Conservation (phyloP, 2,797 vertebrate genomes). For the Spatula versicolor region DNA sequence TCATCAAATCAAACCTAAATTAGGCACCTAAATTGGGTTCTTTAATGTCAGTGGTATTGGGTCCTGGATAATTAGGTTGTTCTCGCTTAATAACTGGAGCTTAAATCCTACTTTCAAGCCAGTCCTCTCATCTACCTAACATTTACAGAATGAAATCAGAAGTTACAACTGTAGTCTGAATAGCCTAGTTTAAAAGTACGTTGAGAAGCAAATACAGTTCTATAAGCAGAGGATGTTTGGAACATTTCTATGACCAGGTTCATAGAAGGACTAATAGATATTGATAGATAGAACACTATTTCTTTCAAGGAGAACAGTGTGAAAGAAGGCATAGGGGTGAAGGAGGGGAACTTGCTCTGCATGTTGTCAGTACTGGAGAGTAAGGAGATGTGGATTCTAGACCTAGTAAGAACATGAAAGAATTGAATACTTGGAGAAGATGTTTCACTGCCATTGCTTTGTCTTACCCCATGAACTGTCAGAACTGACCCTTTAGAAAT, state of each 20-base stretch:
- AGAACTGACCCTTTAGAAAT: not conserved
- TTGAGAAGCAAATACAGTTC: not conserved
- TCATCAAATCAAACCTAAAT: conserved; percentile 18
- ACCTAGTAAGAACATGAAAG: not conserved
- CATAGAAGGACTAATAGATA: not conserved
- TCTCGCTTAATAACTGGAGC: conserved; percentile 5
- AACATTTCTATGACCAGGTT: not conserved
- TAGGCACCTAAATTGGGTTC: not conserved
- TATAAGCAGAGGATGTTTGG: not conserved
- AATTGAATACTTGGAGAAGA: not conserved
- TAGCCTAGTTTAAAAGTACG: not conserved
- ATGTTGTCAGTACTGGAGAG: not conserved
- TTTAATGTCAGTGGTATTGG: not conserved
- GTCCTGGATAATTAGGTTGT: not conserved
- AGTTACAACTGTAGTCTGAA: not conserved
- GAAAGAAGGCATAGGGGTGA: not conserved
- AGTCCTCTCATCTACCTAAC: not conserved
- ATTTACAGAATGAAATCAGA: not conserved
- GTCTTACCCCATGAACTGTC: not conserved
- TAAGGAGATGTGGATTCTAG: not conserved
- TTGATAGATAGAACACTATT: not conserved
- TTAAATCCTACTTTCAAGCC: conserved; percentile 12
- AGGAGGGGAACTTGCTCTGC: not conserved
- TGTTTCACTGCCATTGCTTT: not conserved
- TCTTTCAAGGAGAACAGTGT: not conserved